Evolutionary conservation across 2,797 vertebrate genomes (phyloP).

Genomic region (Salmo trutta): DNA sequence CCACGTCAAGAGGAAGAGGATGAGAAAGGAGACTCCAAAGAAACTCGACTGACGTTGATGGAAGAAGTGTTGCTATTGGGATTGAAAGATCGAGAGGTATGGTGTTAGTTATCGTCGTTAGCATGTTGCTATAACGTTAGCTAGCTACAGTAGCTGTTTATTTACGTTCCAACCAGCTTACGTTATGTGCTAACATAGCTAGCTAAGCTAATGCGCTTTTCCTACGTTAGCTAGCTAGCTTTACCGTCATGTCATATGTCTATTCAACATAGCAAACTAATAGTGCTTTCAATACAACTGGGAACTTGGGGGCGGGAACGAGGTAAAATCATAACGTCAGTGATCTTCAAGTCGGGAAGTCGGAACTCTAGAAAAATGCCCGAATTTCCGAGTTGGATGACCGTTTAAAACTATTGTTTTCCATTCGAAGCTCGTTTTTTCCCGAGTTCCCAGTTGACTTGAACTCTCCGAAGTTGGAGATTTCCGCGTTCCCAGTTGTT

Average conservation of each 20-base stretch:
- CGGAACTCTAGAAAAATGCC: too few relatives aligned
- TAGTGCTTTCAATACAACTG: too few relatives aligned
- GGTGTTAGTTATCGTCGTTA: slow-evolving; percentile 1
- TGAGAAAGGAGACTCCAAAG: slow-evolving; percentile 91
- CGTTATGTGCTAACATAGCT: neutral
- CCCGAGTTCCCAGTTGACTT: too few relatives aligned
- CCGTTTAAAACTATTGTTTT: too few relatives aligned
- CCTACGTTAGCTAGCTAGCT: neutral
- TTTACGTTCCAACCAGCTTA: neutral
- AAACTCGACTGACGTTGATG: slow-evolving; percentile 94
- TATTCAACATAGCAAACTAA: neutral
- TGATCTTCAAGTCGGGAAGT: too few relatives aligned
- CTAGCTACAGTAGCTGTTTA: neutral
- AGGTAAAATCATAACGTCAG: too few relatives aligned
- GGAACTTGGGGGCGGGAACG: too few relatives aligned
- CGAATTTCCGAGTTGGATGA: too few relatives aligned
- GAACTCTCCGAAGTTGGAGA: too few relatives aligned
- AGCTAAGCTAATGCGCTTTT: neutral
- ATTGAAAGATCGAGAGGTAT: slow-evolving; percentile 96
- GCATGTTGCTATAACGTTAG: neutral
- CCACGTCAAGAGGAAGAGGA: slow-evolving; percentile 86
- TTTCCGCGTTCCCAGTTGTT: too few relatives aligned
- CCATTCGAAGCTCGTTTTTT: too few relatives aligned
- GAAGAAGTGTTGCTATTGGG: slow-evolving; percentile 95
- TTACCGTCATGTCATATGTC: neutral